phyloP scores from a whole-genome alignment of 2,888 invertebrate genomes.

The Dynastes hyllus region DNA sequence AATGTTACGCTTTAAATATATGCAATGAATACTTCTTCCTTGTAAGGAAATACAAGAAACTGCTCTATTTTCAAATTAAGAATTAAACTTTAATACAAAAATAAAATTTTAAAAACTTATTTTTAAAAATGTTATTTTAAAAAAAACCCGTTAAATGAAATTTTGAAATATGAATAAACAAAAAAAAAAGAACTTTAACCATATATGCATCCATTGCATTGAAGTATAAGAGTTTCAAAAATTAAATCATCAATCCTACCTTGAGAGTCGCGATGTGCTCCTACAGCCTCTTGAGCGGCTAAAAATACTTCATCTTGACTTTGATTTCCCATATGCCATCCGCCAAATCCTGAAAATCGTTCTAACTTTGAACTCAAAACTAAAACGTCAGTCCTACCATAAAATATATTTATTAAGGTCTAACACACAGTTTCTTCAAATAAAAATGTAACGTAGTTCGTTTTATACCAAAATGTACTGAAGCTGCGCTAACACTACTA shows the following conservation, averaged over 20 bases:
- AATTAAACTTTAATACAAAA: too few species aligned
- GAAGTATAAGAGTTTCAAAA: conserved; percentile 57
- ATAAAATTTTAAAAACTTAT: too few species aligned
- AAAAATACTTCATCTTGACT: conserved; percentile 90
- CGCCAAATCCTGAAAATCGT: conserved; percentile 80
- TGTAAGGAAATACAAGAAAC: neutral
- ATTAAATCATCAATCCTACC: conserved; percentile 81
- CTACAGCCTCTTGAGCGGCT: conserved; percentile 85
- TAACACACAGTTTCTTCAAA: conserved; percentile 70
- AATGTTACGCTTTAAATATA: conserved; percentile 2
- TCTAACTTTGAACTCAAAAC: conserved; percentile 49
- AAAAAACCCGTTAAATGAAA: too few species aligned
- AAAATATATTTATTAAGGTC: conserved; percentile 42
- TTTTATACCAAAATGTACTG: conserved; percentile 73
- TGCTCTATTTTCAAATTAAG: neutral
- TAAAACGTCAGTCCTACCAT: conserved; percentile 34
- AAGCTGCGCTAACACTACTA: conserved; percentile 71
- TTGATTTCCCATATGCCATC: conserved; percentile 88
- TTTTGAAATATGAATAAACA: neutral
- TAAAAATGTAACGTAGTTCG: conserved; percentile 74
- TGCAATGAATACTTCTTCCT: neutral
- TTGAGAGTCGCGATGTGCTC: conserved; percentile 91
- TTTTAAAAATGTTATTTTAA: too few species aligned
- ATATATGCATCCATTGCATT: conserved; percentile 57
- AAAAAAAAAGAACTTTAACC: neutral